A percentile compares a stretch with the other conserved stretches of the same genome.
phyloP scores from a whole-genome alignment of 2,113 vertebrate species.

The Gnathonemus longibarbis region DNA sequence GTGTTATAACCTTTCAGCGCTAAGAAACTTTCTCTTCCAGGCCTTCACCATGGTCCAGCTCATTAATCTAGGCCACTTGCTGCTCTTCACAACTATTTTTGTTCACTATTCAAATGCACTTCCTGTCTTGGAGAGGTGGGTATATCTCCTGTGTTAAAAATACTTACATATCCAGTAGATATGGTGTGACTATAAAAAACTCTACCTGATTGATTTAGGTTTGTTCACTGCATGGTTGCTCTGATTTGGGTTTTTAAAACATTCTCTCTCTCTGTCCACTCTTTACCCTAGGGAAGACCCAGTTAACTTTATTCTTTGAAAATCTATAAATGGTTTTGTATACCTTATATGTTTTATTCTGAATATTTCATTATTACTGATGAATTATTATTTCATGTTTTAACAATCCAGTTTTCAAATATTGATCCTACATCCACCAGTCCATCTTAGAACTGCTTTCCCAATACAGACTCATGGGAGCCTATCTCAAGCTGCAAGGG shows the following conservation, averaged over 20 bases:
- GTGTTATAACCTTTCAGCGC: background rate
- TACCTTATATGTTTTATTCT: background rate
- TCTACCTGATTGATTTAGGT: background rate
- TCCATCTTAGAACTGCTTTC: background rate
- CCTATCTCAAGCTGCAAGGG: background rate
- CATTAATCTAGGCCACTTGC: conserved; percentile 35
- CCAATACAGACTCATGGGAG: background rate
- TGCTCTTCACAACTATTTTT: conserved; percentile 46
- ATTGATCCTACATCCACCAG: background rate
- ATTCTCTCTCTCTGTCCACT: background rate
- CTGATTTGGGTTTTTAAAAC: background rate
- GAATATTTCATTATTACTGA: background rate
- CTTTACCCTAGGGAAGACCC: background rate
- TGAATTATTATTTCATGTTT: background rate
- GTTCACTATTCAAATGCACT: conserved; percentile 43
- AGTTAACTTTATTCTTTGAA: background rate
- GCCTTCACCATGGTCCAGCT: conserved; percentile 43
- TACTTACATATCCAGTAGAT: background rate
- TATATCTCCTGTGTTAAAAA: background rate
- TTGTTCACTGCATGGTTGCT: background rate
- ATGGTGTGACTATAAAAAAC: background rate
- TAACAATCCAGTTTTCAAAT: background rate
- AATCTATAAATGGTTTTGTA: background rate
- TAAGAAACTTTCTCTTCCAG: conserved; percentile 28
- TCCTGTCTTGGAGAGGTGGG: conserved; percentile 50